These are phyloP conservation scores for Nesogale talazaci DNA, from an alignment of 2,113 vertebrate genomes.

Conservation along the genomic window DNA sequence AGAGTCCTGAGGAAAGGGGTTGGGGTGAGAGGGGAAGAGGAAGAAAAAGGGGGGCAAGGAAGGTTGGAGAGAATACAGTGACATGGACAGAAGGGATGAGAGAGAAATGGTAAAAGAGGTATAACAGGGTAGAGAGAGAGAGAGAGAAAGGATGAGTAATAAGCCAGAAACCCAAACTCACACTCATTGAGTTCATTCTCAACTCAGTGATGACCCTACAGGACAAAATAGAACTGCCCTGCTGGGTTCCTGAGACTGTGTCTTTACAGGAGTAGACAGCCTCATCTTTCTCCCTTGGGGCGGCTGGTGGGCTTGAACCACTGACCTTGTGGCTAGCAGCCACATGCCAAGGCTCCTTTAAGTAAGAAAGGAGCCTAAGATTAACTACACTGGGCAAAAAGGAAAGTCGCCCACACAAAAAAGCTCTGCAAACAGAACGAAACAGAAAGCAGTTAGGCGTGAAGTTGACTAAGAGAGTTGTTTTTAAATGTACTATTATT, in stretches of 20 bases:
- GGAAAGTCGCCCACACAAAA: background rate
- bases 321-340: too few species aligned
- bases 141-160: conserved; percentile 48
- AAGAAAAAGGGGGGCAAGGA: background rate
- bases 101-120: conserved; percentile 10
- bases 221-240: too few species aligned
- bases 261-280: too few species aligned
- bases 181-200: too few species aligned
- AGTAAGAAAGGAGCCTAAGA: too few species aligned
- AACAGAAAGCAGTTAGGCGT: background rate
- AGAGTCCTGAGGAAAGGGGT: conserved; percentile 53
- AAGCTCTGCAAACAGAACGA: background rate
- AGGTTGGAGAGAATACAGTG: background rate
- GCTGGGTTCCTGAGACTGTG: too few species aligned
- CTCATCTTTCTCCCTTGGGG: too few species aligned
- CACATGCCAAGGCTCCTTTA: too few species aligned
- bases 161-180: background rate
- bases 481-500: background rate
- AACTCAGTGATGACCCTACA: too few species aligned
- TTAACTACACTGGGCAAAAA: background rate
- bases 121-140: conserved; percentile 29
- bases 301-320: too few species aligned
- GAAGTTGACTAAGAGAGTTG: background rate
- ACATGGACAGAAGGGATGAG: background rate
- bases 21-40: background rate